Percentiles rank a stretch among this genome's conserved stretches.
These are phyloP conservation scores for Agrypnus murinus DNA, from an alignment of 2,888 invertebrate genomes.

Conservation along the genomic window DNA sequence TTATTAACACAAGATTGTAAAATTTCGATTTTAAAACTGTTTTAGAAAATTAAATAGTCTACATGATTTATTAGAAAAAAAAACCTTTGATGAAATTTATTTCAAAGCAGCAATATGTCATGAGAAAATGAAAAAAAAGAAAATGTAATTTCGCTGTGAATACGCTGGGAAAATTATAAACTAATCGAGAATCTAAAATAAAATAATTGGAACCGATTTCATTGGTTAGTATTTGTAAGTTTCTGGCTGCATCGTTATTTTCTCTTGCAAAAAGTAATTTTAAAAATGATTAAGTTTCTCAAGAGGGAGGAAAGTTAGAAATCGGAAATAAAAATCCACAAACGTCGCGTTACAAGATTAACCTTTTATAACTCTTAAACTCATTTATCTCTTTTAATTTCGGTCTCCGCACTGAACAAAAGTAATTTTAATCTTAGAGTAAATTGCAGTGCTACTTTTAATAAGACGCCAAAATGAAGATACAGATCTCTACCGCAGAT, in stretches of 20 bases:
- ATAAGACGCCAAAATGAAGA: constrained; percentile 6
- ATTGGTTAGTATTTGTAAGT: background rate
- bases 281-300: constrained; percentile 18
- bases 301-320: constrained; percentile 13
- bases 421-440: constrained; percentile 23
- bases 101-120: too few species aligned
- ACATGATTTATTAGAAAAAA: too few species aligned
- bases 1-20: background rate
- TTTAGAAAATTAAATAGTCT: too few species aligned
- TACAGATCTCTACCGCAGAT: constrained; percentile 17
- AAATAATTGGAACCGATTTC: background rate
- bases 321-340: constrained; percentile 24
- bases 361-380: constrained; percentile 35
- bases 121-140: too few species aligned
- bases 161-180: background rate
- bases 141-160: too few species aligned
- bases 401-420: constrained; percentile 21
- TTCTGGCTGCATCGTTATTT: constrained; percentile 11
- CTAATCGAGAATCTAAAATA: background rate
- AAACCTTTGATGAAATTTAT: too few species aligned
- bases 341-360: constrained; percentile 30
- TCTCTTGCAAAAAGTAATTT: constrained; percentile 17
- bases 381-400: constrained; percentile 31
- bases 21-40: background rate
- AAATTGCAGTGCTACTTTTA: constrained; percentile 13